Conservation (phyloP, 2,888 invertebrate genomes). For the Tinea semifulvella region DNA sequence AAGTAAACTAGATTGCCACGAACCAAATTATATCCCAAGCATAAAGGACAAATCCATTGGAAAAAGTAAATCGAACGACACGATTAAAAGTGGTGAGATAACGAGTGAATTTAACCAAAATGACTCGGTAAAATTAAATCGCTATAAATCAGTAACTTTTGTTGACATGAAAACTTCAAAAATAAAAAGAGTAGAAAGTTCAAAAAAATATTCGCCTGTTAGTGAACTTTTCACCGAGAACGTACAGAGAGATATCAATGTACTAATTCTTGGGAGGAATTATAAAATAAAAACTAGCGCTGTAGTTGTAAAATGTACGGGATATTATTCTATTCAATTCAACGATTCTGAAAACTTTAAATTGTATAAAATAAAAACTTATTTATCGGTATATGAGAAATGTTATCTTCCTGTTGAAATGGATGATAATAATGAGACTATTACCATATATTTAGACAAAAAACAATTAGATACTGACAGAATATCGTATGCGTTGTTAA, state of each 20-base stretch:
- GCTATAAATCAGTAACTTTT: no score
- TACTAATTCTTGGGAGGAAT: neutral
- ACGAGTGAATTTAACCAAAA: no score
- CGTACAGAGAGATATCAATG: conserved; percentile 5
- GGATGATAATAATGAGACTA: neutral
- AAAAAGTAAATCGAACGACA: no score
- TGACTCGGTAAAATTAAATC: no score
- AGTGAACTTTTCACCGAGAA: neutral
- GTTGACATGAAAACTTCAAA: no score
- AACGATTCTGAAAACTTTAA: neutral
- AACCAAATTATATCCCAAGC: no score
- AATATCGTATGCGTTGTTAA: conserved; percentile 23
- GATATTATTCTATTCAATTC: neutral
- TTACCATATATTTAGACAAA: conserved; percentile 4
- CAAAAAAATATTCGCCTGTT: neutral
- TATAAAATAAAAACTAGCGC: neutral
- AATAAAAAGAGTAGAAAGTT: neutral
- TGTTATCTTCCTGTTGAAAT: conserved; percentile 7
- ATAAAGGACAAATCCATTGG: no score
- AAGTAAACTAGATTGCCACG: neutral
- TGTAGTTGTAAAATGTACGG: neutral
- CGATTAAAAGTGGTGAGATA: no score
- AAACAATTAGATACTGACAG: neutral
- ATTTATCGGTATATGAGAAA: conserved; percentile 4
- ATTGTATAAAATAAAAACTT: conserved; percentile 1